phyloP scores from a whole-genome alignment of 2,888 invertebrate genomes.

The Dione vanillae region DNA sequence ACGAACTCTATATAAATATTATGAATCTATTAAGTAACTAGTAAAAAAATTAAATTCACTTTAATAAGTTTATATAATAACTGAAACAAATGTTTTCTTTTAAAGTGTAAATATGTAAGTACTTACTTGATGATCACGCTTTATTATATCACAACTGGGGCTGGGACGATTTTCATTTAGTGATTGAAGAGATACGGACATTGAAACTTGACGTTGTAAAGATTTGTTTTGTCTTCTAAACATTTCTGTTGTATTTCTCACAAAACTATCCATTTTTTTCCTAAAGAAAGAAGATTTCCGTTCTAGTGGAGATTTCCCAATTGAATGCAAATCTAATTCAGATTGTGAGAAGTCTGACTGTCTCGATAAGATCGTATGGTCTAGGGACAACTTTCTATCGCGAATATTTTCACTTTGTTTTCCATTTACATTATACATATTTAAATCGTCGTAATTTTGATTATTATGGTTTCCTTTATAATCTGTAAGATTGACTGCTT shows the following conservation, averaged over 20 bases:
- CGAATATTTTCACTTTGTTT: conserved; percentile 42
- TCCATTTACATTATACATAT: conserved; percentile 27
- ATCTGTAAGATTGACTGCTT: conserved; percentile 21
- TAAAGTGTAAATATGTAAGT: background rate
- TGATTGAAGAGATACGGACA: conserved; percentile 73
- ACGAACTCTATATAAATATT: too few relatives aligned
- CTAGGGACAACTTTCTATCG: conserved; percentile 73
- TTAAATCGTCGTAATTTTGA: conserved; percentile 23
- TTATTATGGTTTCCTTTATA: background rate
- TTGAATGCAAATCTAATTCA: conserved; percentile 72
- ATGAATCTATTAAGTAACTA: too few relatives aligned
- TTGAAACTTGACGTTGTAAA: conserved; percentile 63
- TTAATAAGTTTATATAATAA: too few relatives aligned
- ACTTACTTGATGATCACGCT: conserved; percentile 36
- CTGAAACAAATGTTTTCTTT: too few relatives aligned
- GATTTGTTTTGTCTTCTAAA: conserved; percentile 64
- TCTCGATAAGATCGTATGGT: conserved; percentile 68
- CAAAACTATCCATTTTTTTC: conserved; percentile 77
- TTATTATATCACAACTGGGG: conserved; percentile 14
- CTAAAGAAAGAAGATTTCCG: conserved; percentile 78
- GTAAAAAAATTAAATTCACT: too few relatives aligned
- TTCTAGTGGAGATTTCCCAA: conserved; percentile 74
- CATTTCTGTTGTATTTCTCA: conserved; percentile 75
- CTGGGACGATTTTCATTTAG: conserved; percentile 57
- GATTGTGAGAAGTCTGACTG: conserved; percentile 72